Base-by-base conservation (phyloP, 2,797 vertebrate genomes). In the Poeciliopsis paucimaculata region DNA sequence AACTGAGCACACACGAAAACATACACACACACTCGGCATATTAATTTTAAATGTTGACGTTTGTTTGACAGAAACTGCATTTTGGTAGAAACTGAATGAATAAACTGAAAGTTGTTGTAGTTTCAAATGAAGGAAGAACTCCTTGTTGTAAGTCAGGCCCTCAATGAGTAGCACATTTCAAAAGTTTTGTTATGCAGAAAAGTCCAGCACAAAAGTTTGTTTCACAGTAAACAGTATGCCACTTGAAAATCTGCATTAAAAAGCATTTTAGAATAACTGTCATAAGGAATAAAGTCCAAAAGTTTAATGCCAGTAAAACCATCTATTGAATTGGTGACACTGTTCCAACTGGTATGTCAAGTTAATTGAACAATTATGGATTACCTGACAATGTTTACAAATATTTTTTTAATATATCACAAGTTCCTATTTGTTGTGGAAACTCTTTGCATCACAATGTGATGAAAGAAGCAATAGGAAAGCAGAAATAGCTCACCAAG, bases 401-500 rank as follows among this genome's bases (percentile, higher is more conserved):
- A 5, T 5, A 13, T 6, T 49, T 51, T 51, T 75, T 70, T 66
- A 12, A 39, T 49, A 15, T 9, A 46, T 70, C 43, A 76, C 18
- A 13, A 34, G 36, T 66, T 57, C 10, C 70, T 8, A 3, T n/a
- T 77, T 77, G 36, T 20, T 34, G 12, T 13, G 5, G n/a, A 72
- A 13, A 55, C 16, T 71, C 39, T 12, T 23, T 3, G 4, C 11
- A 53, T 31, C 31, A 49, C 20, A 11, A 70, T 47, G 18, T 23
- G 3, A 73, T 31, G 36, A 47, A 47, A 1, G 41, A 7, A 47
- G n/a, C 13, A 3, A 5, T 43, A 20, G 31, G 7, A 82, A 74
- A 83, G 9, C 6, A 47, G 6, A 4, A 12, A 45, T 34, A 53
- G 5, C 97, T 97, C 91, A 99, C 98, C 98, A 81, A 99, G 91